A percentile compares a stretch with the other conserved stretches of the same genome.
Conservation (phyloP, 2,797 vertebrate genomes). For the Pterois miles region DNA sequence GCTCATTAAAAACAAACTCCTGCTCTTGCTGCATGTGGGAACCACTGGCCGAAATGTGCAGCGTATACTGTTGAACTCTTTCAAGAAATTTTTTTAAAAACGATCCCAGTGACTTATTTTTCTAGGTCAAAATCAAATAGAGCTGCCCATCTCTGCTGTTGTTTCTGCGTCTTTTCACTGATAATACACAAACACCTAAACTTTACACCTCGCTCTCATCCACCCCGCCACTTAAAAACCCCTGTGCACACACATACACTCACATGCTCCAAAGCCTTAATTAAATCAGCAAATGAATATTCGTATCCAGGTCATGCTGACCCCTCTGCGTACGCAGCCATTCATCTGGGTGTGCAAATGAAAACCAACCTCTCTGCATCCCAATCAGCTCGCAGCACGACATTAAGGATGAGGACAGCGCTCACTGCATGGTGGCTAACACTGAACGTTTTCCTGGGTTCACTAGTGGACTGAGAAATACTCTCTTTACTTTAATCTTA, state of each 20-base stretch:
- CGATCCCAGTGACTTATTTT: background rate
- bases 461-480: background rate
- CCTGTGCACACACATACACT: slow-evolving; percentile 4
- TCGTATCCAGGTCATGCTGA: slow-evolving; percentile 58
- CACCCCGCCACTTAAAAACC: background rate
- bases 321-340: slow-evolving; percentile 19
- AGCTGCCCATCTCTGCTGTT: background rate
- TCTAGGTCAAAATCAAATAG: slow-evolving; percentile 1
- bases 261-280: slow-evolving; percentile 46
- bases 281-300: slow-evolving; percentile 66
- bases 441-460: background rate
- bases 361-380: slow-evolving; percentile 56
- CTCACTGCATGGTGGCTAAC: background rate
- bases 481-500: slow-evolving; percentile 1
- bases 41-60: background rate
- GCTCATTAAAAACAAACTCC: slow-evolving; percentile 22
- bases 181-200: slow-evolving; percentile 3
- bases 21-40: background rate
- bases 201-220: slow-evolving; percentile 7
- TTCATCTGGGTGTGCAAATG: slow-evolving; percentile 58
- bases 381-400: slow-evolving; percentile 45
- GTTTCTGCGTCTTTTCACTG: background rate
- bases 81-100: background rate
- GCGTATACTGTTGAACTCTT: background rate
- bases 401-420: slow-evolving; percentile 12